Evolutionary conservation across 2,113 vertebrate species (phyloP).

Genomic region (Chroicocephalus ridibundus): DNA sequence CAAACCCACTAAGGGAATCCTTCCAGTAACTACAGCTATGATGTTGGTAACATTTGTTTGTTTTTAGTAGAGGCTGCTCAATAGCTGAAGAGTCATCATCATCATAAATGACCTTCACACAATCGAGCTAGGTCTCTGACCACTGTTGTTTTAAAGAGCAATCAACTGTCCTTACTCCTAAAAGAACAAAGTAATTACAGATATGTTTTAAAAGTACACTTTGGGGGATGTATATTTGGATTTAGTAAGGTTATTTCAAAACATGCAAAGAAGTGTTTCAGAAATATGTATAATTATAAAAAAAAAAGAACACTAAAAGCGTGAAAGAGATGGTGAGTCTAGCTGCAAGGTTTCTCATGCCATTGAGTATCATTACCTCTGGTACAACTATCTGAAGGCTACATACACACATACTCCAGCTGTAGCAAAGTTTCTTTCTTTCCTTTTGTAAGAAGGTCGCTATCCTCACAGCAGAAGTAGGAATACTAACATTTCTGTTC

Average conservation of each 20-base stretch:
- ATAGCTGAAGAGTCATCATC: background rate
- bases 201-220: background rate
- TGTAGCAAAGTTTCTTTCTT: background rate
- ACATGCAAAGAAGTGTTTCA: background rate
- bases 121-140: background rate
- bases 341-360: background rate
- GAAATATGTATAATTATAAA: background rate
- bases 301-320: background rate
- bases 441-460: background rate
- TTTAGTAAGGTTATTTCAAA: background rate
- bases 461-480: background rate
- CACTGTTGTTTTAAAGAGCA: background rate
- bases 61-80: background rate
- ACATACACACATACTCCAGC: background rate
- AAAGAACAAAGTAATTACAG: background rate
- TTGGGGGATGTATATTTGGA: background rate
- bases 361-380: background rate
- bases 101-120: background rate
- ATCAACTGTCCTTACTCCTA: background rate
- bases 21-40: background rate
- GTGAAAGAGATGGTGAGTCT: background rate
- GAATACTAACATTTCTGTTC: background rate
- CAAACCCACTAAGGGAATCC: background rate
- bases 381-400: background rate
- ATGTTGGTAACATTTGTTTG: background rate